phyloP scores from a whole-genome alignment of 2,888 invertebrate species.

The Embidobia sp. region DNA sequence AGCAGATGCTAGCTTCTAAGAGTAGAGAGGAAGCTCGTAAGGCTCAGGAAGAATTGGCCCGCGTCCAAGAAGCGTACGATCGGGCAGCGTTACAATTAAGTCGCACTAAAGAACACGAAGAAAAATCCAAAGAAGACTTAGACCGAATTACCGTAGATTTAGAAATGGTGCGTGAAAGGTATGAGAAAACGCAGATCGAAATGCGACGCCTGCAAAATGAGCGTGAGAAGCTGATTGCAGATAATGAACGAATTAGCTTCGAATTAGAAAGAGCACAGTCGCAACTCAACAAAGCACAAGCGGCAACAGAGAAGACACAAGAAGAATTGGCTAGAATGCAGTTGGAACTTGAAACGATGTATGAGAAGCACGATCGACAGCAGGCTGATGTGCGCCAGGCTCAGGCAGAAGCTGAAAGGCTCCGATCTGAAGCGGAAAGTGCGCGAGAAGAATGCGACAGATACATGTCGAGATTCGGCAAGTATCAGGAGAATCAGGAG shows the following conservation, averaged over 20 bases:
- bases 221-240: conserved; percentile 92
- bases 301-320: conserved; percentile 92
- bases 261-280: conserved; percentile 93
- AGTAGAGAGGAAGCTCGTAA: conserved; percentile 93
- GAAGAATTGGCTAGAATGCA: conserved; percentile 94
- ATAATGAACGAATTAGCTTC: conserved; percentile 92
- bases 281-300: conserved; percentile 92
- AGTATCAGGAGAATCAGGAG: conserved; percentile 88
- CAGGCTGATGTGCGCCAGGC: conserved; percentile 91
- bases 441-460: conserved; percentile 90
- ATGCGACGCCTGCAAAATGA: conserved; percentile 91
- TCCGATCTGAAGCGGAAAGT: conserved; percentile 88
- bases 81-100: conserved; percentile 92
- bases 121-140: conserved; percentile 93
- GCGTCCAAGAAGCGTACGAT: conserved; percentile 94
- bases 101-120: conserved; percentile 94
- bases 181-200: conserved; percentile 94
- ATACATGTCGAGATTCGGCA: conserved; percentile 87
- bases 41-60: conserved; percentile 91
- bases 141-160: conserved; percentile 90
- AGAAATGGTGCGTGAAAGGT: conserved; percentile 93
- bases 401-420: conserved; percentile 88
- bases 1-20: conserved; percentile 89
- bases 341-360: conserved; percentile 93
- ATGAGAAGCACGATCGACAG: conserved; percentile 93